Percentiles rank a stretch among this genome's conserved stretches.
Conservation (phyloP, 2,888 invertebrate genomes). For the Dusona sp. region DNA sequence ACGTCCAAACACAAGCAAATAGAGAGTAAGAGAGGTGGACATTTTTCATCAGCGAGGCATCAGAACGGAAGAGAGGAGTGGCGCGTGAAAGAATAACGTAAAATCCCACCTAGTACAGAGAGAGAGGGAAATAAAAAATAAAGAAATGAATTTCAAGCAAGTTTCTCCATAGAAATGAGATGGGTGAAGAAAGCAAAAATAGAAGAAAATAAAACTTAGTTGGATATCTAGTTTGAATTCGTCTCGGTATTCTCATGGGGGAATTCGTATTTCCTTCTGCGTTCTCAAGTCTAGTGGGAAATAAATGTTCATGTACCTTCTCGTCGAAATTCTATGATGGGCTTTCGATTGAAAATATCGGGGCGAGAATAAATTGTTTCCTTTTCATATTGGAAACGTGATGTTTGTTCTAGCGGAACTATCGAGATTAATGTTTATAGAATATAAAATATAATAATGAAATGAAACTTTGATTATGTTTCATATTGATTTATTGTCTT, state of each 20-base stretch:
- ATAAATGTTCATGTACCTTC: slow-evolving; percentile 44
- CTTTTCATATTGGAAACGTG: slow-evolving; percentile 10
- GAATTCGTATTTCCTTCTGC: slow-evolving; percentile 48
- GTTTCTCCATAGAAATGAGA: slow-evolving; percentile 56
- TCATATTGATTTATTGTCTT: not conserved
- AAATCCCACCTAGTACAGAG: slow-evolving; percentile 32
- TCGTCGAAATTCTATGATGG: slow-evolving; percentile 33
- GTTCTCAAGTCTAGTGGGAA: slow-evolving; percentile 51
- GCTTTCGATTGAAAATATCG: slow-evolving; percentile 39
- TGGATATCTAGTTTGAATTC: slow-evolving; percentile 60
- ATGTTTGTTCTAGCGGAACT: not conserved
- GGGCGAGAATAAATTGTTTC: slow-evolving; percentile 3
- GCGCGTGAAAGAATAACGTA: slow-evolving; percentile 39
- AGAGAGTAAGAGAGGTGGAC: slow-evolving; percentile 42
- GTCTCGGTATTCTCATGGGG: slow-evolving; percentile 59
- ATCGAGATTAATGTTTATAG: slow-evolving; percentile 5
- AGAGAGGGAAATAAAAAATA: not conserved
- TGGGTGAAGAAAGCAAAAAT: slow-evolving; percentile 42
- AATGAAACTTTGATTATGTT: not conserved
- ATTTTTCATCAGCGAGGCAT: slow-evolving; percentile 47
- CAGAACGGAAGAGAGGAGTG: slow-evolving; percentile 44
- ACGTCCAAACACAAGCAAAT: slow-evolving; percentile 41
- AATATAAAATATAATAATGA: not conserved
- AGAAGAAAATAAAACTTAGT: slow-evolving; percentile 30
- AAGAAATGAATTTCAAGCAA: slow-evolving; percentile 35